Percentiles rank a stretch among this genome's conserved stretches.
Evolutionary conservation across 1,140 invertebrate species (phyloP).

Genomic region (Globodera ellingtonae): DNA sequence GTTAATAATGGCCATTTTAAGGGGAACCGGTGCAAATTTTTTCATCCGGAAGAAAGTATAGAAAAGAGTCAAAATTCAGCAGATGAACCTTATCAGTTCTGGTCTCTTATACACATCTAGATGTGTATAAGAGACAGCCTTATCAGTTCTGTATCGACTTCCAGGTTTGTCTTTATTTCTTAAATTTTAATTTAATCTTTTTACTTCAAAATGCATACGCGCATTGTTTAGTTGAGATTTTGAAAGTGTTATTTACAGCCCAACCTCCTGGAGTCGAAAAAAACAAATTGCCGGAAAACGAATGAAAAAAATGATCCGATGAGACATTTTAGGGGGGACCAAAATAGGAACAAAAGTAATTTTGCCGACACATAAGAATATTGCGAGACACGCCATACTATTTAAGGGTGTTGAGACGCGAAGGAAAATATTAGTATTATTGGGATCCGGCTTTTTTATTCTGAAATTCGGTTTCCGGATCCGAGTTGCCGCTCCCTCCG

Average conservation of each 20-base stretch:
- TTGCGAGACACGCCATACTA: too few relatives aligned
- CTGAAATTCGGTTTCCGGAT: too few relatives aligned
- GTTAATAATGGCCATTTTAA: slow-evolving; percentile 60
- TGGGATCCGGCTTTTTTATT: too few relatives aligned
- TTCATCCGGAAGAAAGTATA: slow-evolving; percentile 70
- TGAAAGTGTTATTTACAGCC: not conserved
- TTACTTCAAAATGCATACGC: slow-evolving; percentile 29
- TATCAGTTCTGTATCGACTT: slow-evolving; percentile 62
- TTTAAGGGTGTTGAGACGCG: too few relatives aligned
- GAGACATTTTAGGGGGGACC: not conserved
- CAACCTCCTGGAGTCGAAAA: too few relatives aligned
- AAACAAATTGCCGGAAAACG: too few relatives aligned
- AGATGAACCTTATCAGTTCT: slow-evolving; percentile 59
- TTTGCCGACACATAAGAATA: too few relatives aligned
- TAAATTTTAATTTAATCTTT: slow-evolving; percentile 11
- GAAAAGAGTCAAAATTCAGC: slow-evolving; percentile 55
- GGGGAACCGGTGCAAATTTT: slow-evolving; percentile 78
- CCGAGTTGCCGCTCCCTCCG: too few relatives aligned
- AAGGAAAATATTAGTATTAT: too few relatives aligned
- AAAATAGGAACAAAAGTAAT: not conserved
- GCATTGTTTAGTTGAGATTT: slow-evolving; percentile 5
- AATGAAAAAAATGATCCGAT: not conserved
- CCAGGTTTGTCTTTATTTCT: slow-evolving; percentile 43
- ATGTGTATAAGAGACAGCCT: too few relatives aligned
- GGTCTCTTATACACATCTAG: too few relatives aligned